Conservation (phyloP, 2,113 vertebrate species). For the Nycticorax nycticorax region DNA sequence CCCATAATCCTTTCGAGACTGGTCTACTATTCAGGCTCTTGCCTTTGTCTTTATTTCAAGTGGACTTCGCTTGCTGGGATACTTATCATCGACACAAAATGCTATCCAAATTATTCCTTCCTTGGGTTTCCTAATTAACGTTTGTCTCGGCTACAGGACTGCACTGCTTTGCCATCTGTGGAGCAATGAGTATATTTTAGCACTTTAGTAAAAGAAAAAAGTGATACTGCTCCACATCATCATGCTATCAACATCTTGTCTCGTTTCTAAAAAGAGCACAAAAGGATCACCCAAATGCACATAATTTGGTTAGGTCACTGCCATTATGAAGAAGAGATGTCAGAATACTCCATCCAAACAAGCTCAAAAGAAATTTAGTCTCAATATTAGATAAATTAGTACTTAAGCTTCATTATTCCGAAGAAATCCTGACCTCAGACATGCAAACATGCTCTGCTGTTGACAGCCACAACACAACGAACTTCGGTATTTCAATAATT, state of each 20-base stretch:
- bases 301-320: background rate
- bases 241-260: constrained; percentile 4
- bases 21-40: background rate
- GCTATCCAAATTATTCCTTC: background rate
- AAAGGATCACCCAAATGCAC: background rate
- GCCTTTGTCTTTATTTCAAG: background rate
- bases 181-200: constrained; percentile 37
- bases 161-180: constrained; percentile 35
- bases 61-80: background rate
- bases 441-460: background rate
- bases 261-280: background rate
- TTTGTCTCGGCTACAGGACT: background rate
- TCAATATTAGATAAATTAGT: background rate
- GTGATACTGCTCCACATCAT: background rate
- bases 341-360: background rate
- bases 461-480: background rate
- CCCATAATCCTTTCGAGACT: background rate
- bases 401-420: background rate
- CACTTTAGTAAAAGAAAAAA: background rate
- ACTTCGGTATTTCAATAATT: background rate
- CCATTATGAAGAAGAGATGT: background rate
- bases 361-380: background rate
- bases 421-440: background rate
- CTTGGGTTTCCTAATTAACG: background rate
- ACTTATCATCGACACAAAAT: background rate